These are phyloP conservation scores for Lithobates sylvaticus DNA, from an alignment of 2,797 vertebrate genomes.

Conservation along the genomic window DNA sequence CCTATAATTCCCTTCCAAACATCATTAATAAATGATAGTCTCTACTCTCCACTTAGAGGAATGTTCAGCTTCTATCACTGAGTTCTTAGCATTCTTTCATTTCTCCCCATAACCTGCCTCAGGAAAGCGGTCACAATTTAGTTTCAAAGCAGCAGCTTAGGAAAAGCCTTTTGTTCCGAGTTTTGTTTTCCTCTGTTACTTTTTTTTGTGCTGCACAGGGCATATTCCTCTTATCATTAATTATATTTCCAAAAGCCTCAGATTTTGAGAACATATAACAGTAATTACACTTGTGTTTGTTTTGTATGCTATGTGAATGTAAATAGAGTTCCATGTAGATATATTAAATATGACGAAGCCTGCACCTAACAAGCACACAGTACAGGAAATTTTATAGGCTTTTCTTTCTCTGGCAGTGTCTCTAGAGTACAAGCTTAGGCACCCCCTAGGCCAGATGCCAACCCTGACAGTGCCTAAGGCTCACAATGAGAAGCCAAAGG, in stretches of 20 bases:
- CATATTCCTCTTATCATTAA: background rate
- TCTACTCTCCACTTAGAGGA: background rate
- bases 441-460: constrained; percentile 60
- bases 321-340: constrained; percentile 12
- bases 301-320: constrained; percentile 1
- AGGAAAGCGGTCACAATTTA: constrained; percentile 42
- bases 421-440: constrained; percentile 56
- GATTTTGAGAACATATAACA: background rate
- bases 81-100: constrained; percentile 35
- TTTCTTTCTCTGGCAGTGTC: constrained; percentile 27
- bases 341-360: constrained; percentile 28
- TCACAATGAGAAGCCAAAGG: constrained; percentile 58
- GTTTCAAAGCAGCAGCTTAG: constrained; percentile 21
- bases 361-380: background rate
- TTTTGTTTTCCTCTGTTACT: background rate
- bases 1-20: background rate
- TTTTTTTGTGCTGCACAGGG: background rate
- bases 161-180: constrained; percentile 37
- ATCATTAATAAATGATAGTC: constrained; percentile 20
- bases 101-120: constrained; percentile 55
- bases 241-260: background rate
- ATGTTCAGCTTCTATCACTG: background rate
- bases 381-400: constrained; percentile 15
- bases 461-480: constrained; percentile 60
- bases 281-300: background rate